Conservation (phyloP, 2,797 vertebrate species). For the Hemitrygon akajei region DNA sequence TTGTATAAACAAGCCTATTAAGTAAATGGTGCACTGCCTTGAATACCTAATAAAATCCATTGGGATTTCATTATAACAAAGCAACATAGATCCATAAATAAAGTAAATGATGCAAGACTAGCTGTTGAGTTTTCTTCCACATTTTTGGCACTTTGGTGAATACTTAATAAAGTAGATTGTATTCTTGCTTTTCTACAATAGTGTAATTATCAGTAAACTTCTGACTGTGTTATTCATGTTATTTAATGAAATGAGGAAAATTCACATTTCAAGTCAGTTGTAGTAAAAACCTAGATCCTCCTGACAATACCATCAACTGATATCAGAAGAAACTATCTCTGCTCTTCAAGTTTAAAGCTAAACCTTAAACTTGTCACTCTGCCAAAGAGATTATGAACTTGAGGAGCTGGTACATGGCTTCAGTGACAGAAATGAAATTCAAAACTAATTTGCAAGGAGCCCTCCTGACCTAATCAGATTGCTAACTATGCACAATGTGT, state of each 20-base stretch:
- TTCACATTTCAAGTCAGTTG: background rate
- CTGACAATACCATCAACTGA: background rate
- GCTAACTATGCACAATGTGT: background rate
- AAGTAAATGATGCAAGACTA: conserved; percentile 4
- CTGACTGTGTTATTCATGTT: background rate
- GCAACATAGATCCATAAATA: conserved; percentile 9
- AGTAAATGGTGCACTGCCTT: conserved; percentile 25
- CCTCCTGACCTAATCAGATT: background rate
- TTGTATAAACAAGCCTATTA: conserved; percentile 16
- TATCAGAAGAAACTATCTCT: background rate
- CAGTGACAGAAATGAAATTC: background rate
- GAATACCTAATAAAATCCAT: conserved; percentile 4
- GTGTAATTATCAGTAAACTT: background rate
- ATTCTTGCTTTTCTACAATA: background rate
- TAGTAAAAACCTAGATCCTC: background rate
- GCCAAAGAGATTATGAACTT: background rate
- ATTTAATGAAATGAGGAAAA: conserved; percentile 1
- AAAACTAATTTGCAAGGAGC: background rate
- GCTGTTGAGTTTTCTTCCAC: conserved; percentile 11
- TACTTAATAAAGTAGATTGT: background rate
- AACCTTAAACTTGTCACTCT: background rate
- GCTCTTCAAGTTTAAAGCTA: background rate
- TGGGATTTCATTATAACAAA: conserved; percentile 23
- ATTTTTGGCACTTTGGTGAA: background rate
- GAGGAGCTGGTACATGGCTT: background rate